Conservation (phyloP, 2,797 vertebrate genomes). For the Poecile montanus region DNA sequence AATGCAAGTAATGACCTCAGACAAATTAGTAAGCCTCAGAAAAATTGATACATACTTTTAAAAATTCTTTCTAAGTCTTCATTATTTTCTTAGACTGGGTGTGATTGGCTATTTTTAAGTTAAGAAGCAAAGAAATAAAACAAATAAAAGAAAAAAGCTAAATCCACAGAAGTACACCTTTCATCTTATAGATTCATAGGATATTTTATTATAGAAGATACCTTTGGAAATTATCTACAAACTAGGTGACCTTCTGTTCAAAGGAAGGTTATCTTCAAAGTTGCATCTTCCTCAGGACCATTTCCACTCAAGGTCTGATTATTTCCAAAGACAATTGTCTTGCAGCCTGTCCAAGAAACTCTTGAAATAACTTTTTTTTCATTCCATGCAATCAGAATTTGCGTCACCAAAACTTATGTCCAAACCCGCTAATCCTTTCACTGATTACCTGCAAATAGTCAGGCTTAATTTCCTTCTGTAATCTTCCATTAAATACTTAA, state of each 20-base stretch:
- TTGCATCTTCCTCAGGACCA: background rate
- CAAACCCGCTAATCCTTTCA: background rate
- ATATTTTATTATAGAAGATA: background rate
- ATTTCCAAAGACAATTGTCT: background rate
- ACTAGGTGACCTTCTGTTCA: background rate
- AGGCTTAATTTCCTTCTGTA: background rate
- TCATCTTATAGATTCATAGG: background rate
- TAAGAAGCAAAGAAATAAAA: background rate
- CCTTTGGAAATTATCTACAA: background rate
- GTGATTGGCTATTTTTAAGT: background rate
- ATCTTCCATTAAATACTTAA: background rate
- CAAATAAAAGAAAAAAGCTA: background rate
- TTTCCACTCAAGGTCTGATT: background rate
- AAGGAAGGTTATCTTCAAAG: background rate
- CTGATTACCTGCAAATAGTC: background rate
- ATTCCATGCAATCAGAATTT: background rate
- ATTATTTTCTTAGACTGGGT: background rate
- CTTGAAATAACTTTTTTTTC: background rate
- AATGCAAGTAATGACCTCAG: background rate
- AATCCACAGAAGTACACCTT: background rate
- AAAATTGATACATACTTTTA: background rate
- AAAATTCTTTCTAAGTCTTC: background rate
- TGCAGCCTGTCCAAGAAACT: background rate
- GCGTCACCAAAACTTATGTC: background rate
- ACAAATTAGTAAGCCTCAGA: background rate